Base-by-base conservation (phyloP, 2,113 vertebrate species). In the Embiotoca jacksoni region DNA sequence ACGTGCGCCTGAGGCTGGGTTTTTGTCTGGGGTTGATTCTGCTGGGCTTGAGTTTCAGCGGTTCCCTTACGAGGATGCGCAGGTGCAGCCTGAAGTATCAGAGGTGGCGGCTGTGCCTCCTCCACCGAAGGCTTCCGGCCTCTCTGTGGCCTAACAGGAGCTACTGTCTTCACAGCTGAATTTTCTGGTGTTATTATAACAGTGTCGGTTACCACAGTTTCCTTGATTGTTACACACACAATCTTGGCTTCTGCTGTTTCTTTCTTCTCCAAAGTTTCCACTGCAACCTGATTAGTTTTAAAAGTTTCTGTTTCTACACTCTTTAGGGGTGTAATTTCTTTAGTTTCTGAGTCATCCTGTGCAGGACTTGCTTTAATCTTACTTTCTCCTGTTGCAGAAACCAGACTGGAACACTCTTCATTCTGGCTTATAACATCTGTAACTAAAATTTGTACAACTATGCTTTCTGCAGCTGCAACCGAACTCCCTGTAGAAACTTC, bases 141-240 rank as follows among this genome's bases (percentile, higher is more conserved):
- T 82, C 91, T 87, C 46, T 91, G 90, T 50, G 91, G 92, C 82
- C 92, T 87, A 8, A 92, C 81, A 65, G 92, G 92, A 75, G 31
- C 82, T 13, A 31, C 76, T 66, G 83, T 73, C 76, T 82, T 87
- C 10, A 65, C 66, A 33, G 41, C 70, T 62, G 72, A 52, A 30
- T 3, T 72, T 36, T 64, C 88, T 46, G 16, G 49, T 70, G 32
- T 47, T 30, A 67, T 44, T 37, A 72, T 63, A 71, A 67, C 84
- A 4, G 2, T 75, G 14, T 82, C 80, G 54, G 52, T 62, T 13
- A 64, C 55, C 10, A 53, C 59, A 33, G 72, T 72, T 44, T 92
- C 84, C 76, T 65, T 90, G 56, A 80, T 32, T 81, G 62, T 57
- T 16, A 41, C 73, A 63, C 67, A 65, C 41, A 87, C 64, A 46